phyloP scores from a whole-genome alignment of 2,888 invertebrate species.

The Hylaea fasciaria region DNA sequence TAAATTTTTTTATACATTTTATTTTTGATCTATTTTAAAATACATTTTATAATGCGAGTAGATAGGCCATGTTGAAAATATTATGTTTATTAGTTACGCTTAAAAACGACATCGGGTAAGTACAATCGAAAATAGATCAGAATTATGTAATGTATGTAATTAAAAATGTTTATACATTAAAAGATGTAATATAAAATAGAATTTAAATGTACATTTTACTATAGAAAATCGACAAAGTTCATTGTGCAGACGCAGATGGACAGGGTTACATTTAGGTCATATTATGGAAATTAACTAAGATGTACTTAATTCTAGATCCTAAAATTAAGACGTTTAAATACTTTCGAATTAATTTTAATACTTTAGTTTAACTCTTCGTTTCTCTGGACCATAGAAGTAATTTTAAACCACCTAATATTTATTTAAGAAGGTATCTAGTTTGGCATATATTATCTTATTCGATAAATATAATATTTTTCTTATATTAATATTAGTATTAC shows the following conservation, averaged over 20 bases:
- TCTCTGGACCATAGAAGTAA: slow-evolving; percentile 60
- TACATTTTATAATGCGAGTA: slow-evolving; percentile 69
- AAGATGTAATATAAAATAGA: slow-evolving; percentile 75
- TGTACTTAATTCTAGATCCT: slow-evolving; percentile 53
- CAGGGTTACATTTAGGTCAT: slow-evolving; percentile 51
- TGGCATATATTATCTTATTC: slow-evolving; percentile 62
- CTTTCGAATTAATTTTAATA: slow-evolving; percentile 53
- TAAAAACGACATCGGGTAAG: slow-evolving; percentile 60
- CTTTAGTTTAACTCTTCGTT: slow-evolving; percentile 56
- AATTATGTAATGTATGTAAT: slow-evolving; percentile 70
- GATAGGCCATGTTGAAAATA: slow-evolving; percentile 70
- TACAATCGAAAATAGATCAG: slow-evolving; percentile 70
- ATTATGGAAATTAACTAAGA: slow-evolving; percentile 44
- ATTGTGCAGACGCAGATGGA: slow-evolving; percentile 56
- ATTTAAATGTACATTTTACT: slow-evolving; percentile 70
- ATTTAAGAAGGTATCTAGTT: slow-evolving; percentile 64
- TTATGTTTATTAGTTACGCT: slow-evolving; percentile 68
- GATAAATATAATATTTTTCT: slow-evolving; percentile 37
- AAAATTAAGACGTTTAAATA: slow-evolving; percentile 70
- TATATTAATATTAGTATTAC: slow-evolving; percentile 58
- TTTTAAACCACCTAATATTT: slow-evolving; percentile 10
- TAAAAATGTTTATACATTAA: slow-evolving; percentile 71
- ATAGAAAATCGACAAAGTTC: slow-evolving; percentile 62
- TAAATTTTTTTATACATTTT: slow-evolving; percentile 66
- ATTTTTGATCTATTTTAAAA: slow-evolving; percentile 76